phyloP scores from a whole-genome alignment of 2,113 vertebrate species.

The Notothenia rossii region DNA sequence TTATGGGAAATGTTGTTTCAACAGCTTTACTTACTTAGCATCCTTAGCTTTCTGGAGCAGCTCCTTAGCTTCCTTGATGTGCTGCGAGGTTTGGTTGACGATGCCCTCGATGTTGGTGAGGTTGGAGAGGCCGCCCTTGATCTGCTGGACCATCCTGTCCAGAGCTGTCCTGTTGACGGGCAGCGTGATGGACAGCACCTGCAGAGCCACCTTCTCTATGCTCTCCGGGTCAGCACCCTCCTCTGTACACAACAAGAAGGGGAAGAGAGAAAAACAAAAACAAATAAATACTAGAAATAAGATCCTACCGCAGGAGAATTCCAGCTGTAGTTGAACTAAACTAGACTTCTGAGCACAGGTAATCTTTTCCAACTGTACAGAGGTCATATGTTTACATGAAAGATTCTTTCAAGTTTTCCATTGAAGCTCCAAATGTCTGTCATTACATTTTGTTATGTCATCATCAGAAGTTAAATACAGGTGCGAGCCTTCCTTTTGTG shows the following conservation, averaged over 20 bases:
- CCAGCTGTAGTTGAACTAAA: not conserved
- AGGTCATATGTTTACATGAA: too few species aligned
- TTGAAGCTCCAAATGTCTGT: too few species aligned
- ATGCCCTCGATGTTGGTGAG: constrained; percentile 79
- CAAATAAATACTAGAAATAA: not conserved
- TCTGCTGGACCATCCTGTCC: constrained; percentile 80
- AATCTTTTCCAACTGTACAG: too few species aligned
- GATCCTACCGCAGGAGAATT: not conserved
- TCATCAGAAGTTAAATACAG: too few species aligned
- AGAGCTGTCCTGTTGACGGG: constrained; percentile 81
- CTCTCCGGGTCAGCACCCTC: constrained; percentile 90
- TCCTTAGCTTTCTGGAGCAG: constrained; percentile 82
- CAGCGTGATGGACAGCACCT: constrained; percentile 86
- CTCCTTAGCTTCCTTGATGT: constrained; percentile 77
- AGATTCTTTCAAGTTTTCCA: too few species aligned
- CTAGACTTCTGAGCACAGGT: too few species aligned
- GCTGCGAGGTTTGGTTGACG: constrained; percentile 80
- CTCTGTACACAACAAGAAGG: constrained; percentile 73
- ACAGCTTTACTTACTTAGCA: constrained; percentile 75
- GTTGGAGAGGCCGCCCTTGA: constrained; percentile 82
- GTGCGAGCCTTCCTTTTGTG: too few species aligned
- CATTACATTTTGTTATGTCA: too few species aligned
- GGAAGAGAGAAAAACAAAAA: not conserved
- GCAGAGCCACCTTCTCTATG: constrained; percentile 88
- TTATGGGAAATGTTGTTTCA: not conserved